Percentiles rank a stretch among this genome's conserved stretches.
Evolutionary conservation across 2,797 vertebrate genomes (phyloP).

Genomic region (Eupleurogrammus muticus): DNA sequence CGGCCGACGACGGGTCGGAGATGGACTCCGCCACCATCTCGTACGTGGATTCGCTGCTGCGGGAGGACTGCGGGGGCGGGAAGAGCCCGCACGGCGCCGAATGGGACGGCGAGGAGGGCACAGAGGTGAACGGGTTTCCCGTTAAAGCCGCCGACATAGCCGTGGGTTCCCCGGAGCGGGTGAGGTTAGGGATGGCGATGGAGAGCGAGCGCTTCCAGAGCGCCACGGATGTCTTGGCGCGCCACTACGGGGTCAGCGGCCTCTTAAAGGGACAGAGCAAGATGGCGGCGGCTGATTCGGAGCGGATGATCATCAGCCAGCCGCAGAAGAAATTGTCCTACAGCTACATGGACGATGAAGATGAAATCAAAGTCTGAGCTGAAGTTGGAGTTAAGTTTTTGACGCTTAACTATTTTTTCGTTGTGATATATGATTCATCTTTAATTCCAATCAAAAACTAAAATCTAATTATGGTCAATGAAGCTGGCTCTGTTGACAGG

Average conservation of each 20-base stretch:
- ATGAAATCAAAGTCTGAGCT: conserved; percentile 94
- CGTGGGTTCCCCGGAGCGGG: conserved; percentile 50
- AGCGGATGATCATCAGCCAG: conserved; percentile 49
- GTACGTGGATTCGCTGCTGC: conserved; percentile 80
- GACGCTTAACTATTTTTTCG: conserved; percentile 10
- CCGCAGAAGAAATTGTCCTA: conserved; percentile 82
- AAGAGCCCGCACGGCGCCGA: conserved; percentile 72
- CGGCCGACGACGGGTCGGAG: conserved; percentile 70
- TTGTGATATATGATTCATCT: conserved; percentile 30
- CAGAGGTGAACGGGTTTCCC: conserved; percentile 55
- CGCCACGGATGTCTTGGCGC: conserved; percentile 80
- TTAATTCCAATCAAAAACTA: conserved; percentile 37
- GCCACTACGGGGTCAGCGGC: conserved; percentile 77
- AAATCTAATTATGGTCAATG: conserved; percentile 14
- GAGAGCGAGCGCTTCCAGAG: conserved; percentile 85
- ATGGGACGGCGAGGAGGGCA: conserved; percentile 67
- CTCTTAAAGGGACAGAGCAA: conserved; percentile 66
- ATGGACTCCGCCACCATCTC: conserved; percentile 79
- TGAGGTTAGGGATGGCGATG: conserved; percentile 62
- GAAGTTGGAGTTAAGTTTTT: conserved; percentile 13
- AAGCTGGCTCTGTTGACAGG: conserved; percentile 52
- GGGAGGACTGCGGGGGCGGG: conserved; percentile 74
- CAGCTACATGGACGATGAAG: conserved; percentile 87
- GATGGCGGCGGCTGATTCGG: conserved; percentile 66
- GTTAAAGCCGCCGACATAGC: conserved; percentile 66